These are phyloP conservation scores for Eublepharis macularius DNA, from an alignment of 2,113 vertebrate genomes.

Conservation along the genomic window DNA sequence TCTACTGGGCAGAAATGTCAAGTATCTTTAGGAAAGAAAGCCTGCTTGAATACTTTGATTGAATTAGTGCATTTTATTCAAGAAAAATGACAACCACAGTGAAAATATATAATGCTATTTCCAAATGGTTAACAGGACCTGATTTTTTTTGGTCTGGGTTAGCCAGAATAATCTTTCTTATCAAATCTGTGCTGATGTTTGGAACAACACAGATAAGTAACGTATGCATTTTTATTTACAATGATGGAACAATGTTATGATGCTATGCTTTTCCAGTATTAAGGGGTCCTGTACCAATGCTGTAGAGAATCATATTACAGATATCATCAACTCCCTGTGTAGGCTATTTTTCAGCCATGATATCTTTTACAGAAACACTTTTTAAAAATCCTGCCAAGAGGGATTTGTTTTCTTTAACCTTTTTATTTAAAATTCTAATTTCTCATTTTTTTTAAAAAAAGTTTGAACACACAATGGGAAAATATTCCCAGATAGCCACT, in stretches of 20 bases:
- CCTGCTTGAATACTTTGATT: slow-evolving; percentile 55
- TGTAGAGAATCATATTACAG: not conserved
- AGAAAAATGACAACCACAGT: slow-evolving; percentile 17
- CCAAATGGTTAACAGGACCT: not conserved
- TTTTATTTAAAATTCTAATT: not conserved
- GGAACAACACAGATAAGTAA: not conserved
- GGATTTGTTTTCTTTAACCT: not conserved
- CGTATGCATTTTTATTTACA: not conserved
- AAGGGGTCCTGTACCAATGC: not conserved
- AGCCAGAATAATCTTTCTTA: not conserved
- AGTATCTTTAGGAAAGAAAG: slow-evolving; percentile 59
- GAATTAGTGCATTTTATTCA: slow-evolving; percentile 47
- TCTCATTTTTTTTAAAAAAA: too few relatives aligned
- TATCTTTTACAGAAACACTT: not conserved
- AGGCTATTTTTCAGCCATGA: not conserved
- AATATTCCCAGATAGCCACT: too few relatives aligned
- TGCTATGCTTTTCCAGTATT: not conserved
- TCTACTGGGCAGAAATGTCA: slow-evolving; percentile 84
- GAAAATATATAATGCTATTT: slow-evolving; percentile 33
- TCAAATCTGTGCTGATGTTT: not conserved
- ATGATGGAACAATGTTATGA: not conserved
- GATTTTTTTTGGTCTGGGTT: not conserved
- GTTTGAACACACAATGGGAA: too few relatives aligned
- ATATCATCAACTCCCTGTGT: not conserved
- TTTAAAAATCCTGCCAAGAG: not conserved